Percentiles rank a stretch among this genome's conserved stretches.
Evolutionary conservation across 2,888 invertebrate species (phyloP).

Genomic region (Rhagophthalmus giganteus): DNA sequence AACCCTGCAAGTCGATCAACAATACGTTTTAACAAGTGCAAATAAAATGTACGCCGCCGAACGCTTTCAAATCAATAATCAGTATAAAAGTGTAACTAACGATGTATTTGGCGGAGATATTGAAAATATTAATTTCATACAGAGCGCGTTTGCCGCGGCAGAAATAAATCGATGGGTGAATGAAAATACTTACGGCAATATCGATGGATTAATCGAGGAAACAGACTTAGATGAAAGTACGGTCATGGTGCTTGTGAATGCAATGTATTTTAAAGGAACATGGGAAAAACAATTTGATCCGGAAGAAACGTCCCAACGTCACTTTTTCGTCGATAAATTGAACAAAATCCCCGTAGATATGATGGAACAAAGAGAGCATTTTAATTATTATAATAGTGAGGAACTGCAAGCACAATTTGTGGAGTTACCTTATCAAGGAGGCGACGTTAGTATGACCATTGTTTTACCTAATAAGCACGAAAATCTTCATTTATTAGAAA

Average conservation of each 20-base stretch:
- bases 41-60: slow-evolving; percentile 66
- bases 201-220: slow-evolving; percentile 42
- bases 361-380: slow-evolving; percentile 41
- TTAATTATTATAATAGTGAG: slow-evolving; percentile 42
- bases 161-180: slow-evolving; percentile 51
- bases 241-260: slow-evolving; percentile 47
- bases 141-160: slow-evolving; percentile 33
- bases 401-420: slow-evolving; percentile 43
- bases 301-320: slow-evolving; percentile 33
- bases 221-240: slow-evolving; percentile 37
- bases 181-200: slow-evolving; percentile 47
- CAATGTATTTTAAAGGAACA: slow-evolving; percentile 48
- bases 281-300: slow-evolving; percentile 38
- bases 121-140: slow-evolving; percentile 50
- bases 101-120: slow-evolving; percentile 65
- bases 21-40: slow-evolving; percentile 40
- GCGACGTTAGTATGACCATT: slow-evolving; percentile 34
- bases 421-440: slow-evolving; percentile 40
- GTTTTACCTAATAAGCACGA: slow-evolving; percentile 33
- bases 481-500: slow-evolving; percentile 29
- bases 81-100: slow-evolving; percentile 61
- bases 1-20: slow-evolving; percentile 27
- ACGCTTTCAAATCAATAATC: slow-evolving; percentile 58
- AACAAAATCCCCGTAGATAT: slow-evolving; percentile 39
- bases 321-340: slow-evolving; percentile 37